Percentiles rank a stretch among this genome's conserved stretches.
Evolutionary conservation across 2,888 invertebrate genomes (phyloP).

Genomic region (Pemphredon lugubris): DNA sequence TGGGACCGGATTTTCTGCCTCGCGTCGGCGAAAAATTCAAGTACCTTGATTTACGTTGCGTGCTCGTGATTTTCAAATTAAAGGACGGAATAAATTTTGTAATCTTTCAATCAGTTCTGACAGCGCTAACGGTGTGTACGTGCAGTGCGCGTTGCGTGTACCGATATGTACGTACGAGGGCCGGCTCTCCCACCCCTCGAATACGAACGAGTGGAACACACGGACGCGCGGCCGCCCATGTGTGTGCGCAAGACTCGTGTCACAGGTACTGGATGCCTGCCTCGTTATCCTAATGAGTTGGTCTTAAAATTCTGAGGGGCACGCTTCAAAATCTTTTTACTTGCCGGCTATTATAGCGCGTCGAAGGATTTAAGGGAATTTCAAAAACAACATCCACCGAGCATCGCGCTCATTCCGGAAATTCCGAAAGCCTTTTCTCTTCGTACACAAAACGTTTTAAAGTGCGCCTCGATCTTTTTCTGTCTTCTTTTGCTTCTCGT

Average conservation of each 20-base stretch:
- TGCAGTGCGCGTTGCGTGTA: background rate
- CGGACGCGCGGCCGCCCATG: constrained; percentile 16
- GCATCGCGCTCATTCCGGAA: constrained; percentile 31
- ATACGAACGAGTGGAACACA: constrained; percentile 44
- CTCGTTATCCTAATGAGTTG: constrained; percentile 63
- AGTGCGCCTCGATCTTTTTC: background rate
- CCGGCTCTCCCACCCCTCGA: constrained; percentile 23
- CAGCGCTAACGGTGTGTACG: constrained; percentile 25
- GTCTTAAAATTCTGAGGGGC: constrained; percentile 56
- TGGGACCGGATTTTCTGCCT: background rate
- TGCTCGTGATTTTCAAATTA: constrained; percentile 18
- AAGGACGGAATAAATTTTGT: constrained; percentile 30
- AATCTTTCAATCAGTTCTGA: constrained; percentile 42
- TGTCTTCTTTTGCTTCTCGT: background rate
- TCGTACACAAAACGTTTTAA: constrained; percentile 15
- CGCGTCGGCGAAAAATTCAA: constrained; percentile 6
- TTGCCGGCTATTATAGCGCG: constrained; percentile 28
- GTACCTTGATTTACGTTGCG: background rate
- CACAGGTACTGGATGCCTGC: constrained; percentile 47
- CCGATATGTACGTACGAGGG: background rate
- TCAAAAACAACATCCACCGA: constrained; percentile 30
- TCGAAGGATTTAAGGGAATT: constrained; percentile 42
- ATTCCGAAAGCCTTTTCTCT: constrained; percentile 19
- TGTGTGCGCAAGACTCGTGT: constrained; percentile 34
- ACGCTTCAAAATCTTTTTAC: constrained; percentile 54